Evolutionary conservation across 2,797 vertebrate genomes (phyloP).

Genomic region (Syndactyla subalaris): DNA sequence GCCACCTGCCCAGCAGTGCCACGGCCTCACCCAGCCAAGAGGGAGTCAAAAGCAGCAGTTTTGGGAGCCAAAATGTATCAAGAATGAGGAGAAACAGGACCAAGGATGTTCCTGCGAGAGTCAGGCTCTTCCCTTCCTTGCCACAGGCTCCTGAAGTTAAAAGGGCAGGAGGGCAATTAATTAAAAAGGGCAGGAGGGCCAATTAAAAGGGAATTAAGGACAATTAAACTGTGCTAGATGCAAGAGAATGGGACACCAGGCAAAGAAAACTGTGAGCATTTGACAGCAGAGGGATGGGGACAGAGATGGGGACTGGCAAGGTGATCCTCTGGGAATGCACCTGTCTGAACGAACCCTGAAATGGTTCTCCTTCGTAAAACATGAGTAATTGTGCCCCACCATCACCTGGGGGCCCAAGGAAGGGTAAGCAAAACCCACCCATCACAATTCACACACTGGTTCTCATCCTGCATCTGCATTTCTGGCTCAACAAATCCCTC

Average conservation of each 20-base stretch:
- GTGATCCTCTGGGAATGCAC: neutral
- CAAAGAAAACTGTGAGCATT: neutral
- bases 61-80: accelerated
- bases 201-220: neutral
- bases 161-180: neutral
- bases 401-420: neutral
- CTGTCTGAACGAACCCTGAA: neutral
- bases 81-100: neutral
- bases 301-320: neutral
- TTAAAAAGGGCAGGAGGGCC: neutral
- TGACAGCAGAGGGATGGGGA: neutral
- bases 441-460: neutral
- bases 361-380: neutral
- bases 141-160: accelerated
- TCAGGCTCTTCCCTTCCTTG: neutral
- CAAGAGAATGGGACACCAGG: accelerated
- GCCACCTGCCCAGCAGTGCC: neutral
- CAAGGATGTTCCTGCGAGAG: accelerated
- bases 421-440: accelerated
- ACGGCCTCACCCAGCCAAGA: accelerated
- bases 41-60: accelerated
- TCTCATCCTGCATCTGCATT: accelerated
- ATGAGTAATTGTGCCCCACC: accelerated
- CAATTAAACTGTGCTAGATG: neutral
- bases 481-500: neutral